Base-by-base conservation (phyloP, 2,113 vertebrate species). In the Vicugna pacos region DNA sequence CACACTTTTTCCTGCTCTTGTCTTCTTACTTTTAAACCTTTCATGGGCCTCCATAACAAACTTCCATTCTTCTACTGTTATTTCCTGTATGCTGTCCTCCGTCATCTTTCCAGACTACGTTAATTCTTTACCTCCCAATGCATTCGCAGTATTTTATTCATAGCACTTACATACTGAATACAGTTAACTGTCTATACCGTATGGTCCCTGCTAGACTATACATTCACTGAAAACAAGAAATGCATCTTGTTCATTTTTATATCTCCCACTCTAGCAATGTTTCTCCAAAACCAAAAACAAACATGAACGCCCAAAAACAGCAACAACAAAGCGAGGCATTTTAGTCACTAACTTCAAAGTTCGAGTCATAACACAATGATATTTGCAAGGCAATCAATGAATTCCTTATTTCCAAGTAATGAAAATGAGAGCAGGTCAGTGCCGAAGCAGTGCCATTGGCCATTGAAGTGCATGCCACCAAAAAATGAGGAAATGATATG, bases 111-210 rank as follows among this genome's bases (percentile, higher is more conserved):
- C 62, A 83, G 46, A 30, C 38, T 15, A 62, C n/a, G 70, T 48
- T 73, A 54, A 69, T 88, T 69, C 46, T 89, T 96, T 76, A 91
- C 16, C 70, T 64, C 24, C 56, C 2, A 35, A 48, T 56, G 12
- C 13, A 81, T 93, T 79, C 20, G 64, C 84, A 72, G 50, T 65
- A 94, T 69, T 83, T 91, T 80, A 94, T 84, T 91, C 81, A 73
- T n/a, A 46, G 14, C 15, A 75, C 20, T 79, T 87, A 56, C 8
- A 87, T 7, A 48, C 1, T 28, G 46, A 58, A 70, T 38, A 48
- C 52, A 64, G 48, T 50, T 76, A 38, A 67, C 60, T 60, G 17
- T 17, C 32, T 79, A 46, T 5, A 6, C 32, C 26, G 28, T 28
- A 35, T 62, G 77, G 32, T 35, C 3, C 17, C 12, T 82, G 42